Evolutionary conservation across 2,113 vertebrate genomes (phyloP), one percentile per base, ranked within the genome.

Genomic region (Megaceryle torquata): DNA sequence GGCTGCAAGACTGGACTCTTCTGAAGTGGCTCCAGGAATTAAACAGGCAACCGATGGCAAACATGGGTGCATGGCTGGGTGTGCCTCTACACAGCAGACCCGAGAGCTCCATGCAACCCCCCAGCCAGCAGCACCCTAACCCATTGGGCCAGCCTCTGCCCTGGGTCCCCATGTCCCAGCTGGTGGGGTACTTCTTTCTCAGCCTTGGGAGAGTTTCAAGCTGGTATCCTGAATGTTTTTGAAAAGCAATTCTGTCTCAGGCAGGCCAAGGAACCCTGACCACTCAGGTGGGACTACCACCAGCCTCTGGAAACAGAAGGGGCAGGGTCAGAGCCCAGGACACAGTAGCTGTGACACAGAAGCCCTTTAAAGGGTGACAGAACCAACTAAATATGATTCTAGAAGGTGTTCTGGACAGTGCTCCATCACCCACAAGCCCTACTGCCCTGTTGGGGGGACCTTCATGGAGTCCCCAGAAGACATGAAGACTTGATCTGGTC

Each of bases 361-460:
- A 75, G 20, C 11, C 1, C 1, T 60, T 72, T 79, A 88, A 82
- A 92, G 25, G 48, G 48, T 50, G 21, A 50, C 48, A 50, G 48
- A 88, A 53, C 5, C 24, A 60, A 44, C 1, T 15, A 2, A 50
- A 82, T 53, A 28, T 1, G 4, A 43, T 71, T 75, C 57, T 67
- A 67, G 10, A 33, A 88, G 51, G n/a, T n/a, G 41, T 11, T 74
- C 10, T 59, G 63, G 68, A 86, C 15, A 54, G n/a, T 16, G 37
- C 18, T 37, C 6, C 29, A 6, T 1, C n/a, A 19, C n/a, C 13
- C 29, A 57, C n/a, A 76, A 67, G 22, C 13, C 25, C 67, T 50
- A 11, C 26, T 83, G 41, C 5, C 13, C 28, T 0, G 0, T 0
- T 44, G 2, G 0, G 3, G 4, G 4, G 2, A 46, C n/a, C 11